phyloP scores from a whole-genome alignment of 2,113 vertebrate genomes.

The Anser cygnoides region DNA sequence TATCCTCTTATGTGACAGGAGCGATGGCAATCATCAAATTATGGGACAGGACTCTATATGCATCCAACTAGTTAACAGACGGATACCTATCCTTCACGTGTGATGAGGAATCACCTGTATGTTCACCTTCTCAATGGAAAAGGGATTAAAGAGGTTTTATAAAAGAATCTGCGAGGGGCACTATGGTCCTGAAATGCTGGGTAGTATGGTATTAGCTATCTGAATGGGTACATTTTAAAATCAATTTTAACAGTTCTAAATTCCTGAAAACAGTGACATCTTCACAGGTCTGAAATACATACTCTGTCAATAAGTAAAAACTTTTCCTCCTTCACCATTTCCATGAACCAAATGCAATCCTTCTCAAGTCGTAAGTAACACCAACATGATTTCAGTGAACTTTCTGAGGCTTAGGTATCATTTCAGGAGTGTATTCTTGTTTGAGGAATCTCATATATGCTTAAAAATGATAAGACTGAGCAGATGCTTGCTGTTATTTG shows the following conservation, averaged over 20 bases:
- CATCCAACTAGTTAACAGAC: not conserved
- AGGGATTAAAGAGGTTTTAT: not conserved
- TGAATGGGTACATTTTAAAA: not conserved
- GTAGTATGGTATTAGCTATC: not conserved
- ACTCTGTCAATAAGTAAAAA: not conserved
- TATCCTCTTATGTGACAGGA: not conserved
- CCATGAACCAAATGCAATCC: not conserved
- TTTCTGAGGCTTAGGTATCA: not conserved
- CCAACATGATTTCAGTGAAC: not conserved
- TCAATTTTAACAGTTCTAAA: not conserved
- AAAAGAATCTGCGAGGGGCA: not conserved
- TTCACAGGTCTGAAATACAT: not conserved
- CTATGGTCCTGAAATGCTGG: not conserved
- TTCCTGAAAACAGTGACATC: not conserved
- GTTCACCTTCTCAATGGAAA: not conserved
- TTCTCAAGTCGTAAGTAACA: not conserved
- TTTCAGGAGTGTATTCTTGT: not conserved
- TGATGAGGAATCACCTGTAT: not conserved
- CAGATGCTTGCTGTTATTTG: not conserved
- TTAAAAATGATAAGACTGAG: not conserved
- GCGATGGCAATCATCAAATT: not conserved
- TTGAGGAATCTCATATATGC: not conserved
- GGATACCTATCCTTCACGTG: not conserved
- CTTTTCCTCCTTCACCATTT: not conserved
- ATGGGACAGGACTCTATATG: not conserved